Base-by-base conservation (phyloP, 2,113 vertebrate genomes). In the Phaethon lepturus region DNA sequence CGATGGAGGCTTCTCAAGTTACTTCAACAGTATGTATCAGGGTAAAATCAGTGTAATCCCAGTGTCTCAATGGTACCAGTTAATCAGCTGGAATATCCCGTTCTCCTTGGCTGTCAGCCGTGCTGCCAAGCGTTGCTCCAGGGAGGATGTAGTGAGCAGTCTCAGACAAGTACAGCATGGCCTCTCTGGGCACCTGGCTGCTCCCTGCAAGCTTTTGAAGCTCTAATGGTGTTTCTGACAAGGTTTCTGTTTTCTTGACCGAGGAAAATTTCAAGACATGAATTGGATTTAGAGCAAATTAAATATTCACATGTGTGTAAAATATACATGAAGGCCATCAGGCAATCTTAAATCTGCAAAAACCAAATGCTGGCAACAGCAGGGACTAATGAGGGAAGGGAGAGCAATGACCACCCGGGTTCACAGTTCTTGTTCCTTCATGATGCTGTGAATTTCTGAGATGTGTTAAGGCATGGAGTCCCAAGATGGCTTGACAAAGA, bases 1-100 rank as follows among this genome's bases (percentile, higher is more conserved):
- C 31, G 26, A 77, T 81, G 67, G 84, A 89, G 96, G 55, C 71
- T 95, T 94, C 78, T 97, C 52, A 55, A 71, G 67, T 85, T 95
- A 42, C 71, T 96, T 94, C 72, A 72, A 12, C 62, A 53, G 5
- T 66, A 23, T n/a, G 17, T 68, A 81, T 89, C 77, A 67, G 82
- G 60, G 40, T 64, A 68, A 86, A 91, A 86, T 50, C 49, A 86
- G 55, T 67, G 31, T 68, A 84, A 90, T 94, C 66, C 45, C 63
- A 69, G 73, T 90, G 56, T 88, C n/a, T 86, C 72, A 64, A 53
- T 10, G 12, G 64, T 49, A 38, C 44, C 60, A 35, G 73, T 96
- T 95, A 88, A 96, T 95, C 90, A 95, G 0, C 15, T 52, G 69
- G 79, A 91, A 95, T 93, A 90, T 83, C 62, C 44, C 89, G 53